Percentiles rank a stretch among this genome's conserved stretches.
phyloP scores from a whole-genome alignment of 2,113 vertebrate genomes.

The Rhodinocichla rosea region DNA sequence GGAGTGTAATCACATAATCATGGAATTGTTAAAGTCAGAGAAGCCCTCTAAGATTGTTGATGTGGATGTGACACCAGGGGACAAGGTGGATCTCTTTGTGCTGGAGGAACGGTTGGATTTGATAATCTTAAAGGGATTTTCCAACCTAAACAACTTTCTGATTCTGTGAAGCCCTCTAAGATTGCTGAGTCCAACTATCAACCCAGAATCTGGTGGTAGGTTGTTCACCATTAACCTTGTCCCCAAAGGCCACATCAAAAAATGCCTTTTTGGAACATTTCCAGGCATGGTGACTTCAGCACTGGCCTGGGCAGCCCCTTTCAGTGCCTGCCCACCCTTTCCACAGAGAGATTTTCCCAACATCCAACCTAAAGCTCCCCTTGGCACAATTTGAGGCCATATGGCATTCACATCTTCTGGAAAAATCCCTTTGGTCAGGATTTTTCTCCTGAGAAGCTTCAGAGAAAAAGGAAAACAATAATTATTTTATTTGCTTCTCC shows the following conservation, averaged over 20 bases:
- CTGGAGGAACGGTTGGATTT: background rate
- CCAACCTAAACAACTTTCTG: background rate
- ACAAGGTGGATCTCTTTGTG: no score
- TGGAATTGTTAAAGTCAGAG: background rate
- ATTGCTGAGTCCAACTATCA: background rate
- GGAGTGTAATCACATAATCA: background rate
- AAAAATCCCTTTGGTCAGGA: no score
- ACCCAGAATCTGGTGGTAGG: background rate
- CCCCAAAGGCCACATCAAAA: background rate
- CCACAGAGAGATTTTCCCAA: background rate
- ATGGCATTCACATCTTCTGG: no score
- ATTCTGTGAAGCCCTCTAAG: background rate
- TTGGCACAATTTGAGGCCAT: background rate
- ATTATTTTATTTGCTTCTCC: no score
- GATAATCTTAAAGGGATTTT: background rate
- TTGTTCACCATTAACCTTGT: background rate
- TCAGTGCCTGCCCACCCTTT: background rate
- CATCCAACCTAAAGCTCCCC: background rate
- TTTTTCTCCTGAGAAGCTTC: no score
- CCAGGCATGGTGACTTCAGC: background rate
- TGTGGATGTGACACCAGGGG: background rate
- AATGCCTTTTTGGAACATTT: background rate
- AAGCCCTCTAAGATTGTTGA: background rate
- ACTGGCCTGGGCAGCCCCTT: background rate
- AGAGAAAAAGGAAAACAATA: no score